Conservation (phyloP, 1,140 invertebrate genomes). For the Diachasma alloeum region DNA sequence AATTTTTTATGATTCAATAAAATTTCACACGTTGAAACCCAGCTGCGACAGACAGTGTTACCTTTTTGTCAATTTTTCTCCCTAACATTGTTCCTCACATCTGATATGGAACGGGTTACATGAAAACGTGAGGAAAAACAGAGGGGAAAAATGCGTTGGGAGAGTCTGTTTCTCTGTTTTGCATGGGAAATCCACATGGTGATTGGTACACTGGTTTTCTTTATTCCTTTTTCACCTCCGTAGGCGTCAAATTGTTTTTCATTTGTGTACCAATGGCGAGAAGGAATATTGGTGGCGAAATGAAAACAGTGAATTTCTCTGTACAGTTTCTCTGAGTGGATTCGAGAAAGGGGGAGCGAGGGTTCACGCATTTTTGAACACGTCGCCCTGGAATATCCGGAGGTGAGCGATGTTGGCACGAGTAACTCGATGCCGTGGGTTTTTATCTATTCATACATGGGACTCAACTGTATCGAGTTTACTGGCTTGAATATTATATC, state of each 20-base stretch:
- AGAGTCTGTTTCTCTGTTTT: background rate
- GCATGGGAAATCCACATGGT: background rate
- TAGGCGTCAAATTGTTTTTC: background rate
- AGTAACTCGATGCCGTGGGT: too few species aligned
- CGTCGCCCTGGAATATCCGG: too few species aligned
- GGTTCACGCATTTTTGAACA: background rate
- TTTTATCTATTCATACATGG: too few species aligned
- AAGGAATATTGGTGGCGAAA: background rate
- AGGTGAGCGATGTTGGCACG: too few species aligned
- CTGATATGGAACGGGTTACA: background rate
- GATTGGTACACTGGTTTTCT: background rate
- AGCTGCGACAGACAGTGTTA: background rate
- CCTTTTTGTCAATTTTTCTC: background rate
- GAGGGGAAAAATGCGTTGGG: background rate
- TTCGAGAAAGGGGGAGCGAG: too few species aligned
- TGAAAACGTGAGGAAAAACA: background rate
- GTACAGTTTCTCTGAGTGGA: background rate
- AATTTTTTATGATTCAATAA: conserved; percentile 6
- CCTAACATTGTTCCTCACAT: background rate
- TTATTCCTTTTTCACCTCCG: background rate
- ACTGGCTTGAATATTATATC: too few species aligned
- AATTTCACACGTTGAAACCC: background rate
- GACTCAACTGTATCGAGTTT: too few species aligned
- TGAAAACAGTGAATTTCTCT: background rate
- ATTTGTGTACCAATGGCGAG: background rate